phyloP scores from a whole-genome alignment of 2,113 vertebrate species.

The Etia nguti region DNA sequence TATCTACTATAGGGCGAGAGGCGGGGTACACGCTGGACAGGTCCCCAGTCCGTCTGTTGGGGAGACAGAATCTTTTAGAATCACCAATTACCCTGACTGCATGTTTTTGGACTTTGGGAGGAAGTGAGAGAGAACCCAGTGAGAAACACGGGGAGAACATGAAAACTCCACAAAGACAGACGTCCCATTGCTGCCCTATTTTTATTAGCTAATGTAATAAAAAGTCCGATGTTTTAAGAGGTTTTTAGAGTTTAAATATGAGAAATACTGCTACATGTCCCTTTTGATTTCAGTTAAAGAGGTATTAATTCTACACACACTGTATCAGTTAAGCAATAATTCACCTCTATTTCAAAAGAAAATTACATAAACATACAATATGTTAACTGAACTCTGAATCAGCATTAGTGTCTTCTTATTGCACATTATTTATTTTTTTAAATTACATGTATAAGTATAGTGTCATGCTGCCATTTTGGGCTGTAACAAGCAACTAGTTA shows the following conservation, averaged over 20 bases:
- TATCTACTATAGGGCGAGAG: neutral
- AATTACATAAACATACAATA: neutral
- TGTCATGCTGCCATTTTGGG: neutral
- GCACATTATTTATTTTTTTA: neutral
- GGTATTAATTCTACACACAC: neutral
- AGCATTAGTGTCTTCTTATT: neutral
- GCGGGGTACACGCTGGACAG: neutral
- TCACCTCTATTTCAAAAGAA: neutral
- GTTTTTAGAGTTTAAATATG: neutral
- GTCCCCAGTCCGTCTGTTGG: neutral
- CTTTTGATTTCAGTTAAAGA: neutral
- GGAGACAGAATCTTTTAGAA: neutral
- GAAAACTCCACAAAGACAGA: too few relatives aligned
- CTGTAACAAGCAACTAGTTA: neutral
- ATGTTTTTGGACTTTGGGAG: neutral
- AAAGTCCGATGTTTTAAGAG: neutral
- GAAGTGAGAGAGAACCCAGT: neutral
- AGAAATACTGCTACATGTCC: neutral
- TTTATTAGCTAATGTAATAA: neutral
- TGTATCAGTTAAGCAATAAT: neutral
- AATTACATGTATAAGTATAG: neutral
- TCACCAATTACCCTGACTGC: neutral
- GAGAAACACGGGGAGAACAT: neutral
- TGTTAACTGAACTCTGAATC: neutral
- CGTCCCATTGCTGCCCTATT: too few relatives aligned